Base-by-base conservation (phyloP, 2,797 vertebrate species). In the Pseudomugil tenellus region DNA sequence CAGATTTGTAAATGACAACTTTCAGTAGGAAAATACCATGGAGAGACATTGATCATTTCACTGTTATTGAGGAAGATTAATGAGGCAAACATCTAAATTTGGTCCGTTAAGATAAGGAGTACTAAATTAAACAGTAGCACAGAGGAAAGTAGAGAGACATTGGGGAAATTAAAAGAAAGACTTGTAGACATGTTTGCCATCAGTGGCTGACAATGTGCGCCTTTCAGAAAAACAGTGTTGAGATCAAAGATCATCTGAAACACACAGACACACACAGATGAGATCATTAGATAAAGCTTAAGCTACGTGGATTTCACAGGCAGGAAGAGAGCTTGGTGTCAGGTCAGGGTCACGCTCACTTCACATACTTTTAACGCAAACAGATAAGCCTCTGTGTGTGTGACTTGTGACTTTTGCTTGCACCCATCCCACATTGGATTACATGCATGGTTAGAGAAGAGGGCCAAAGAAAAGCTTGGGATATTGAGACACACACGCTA, bases 381-480 rank as follows among this genome's bases (percentile, higher is more conserved):
- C 35, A 63, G 55, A 57, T 23, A 74, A 70, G 58, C 46, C 26
- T 67, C 14, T 34, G 57, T 26, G 16, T 29, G 52, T 53, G 39
- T 39, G 39, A 26, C 34, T 66, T 59, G 46, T 23, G 21, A 48
- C 60, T 77, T 77, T 62, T 53, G 14, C 51, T 65, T 65, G 53
- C 56, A 63, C 43, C 76, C 61, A 70, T 76, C 67, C 59, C 63
- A 55, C 62, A 67, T 67, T 70, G 74, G 78, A 80, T 87, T 81
- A 81, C 70, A 80, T 59, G 76, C 63, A 84, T 41, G 5, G 0
- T 43, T 73, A 73, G 63, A 84, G 63, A 83, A 79, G 69, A 71
- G 71, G 76, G 63, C 67, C 73, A 84, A 63, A 62, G 58, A 63
- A 54, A 63, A 75, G 63, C 61, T 65, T 63, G 77, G 74, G 70